These are phyloP conservation scores for Lepidonotus clava DNA, from an alignment of 2,888 invertebrate species.

Conservation along the genomic window DNA sequence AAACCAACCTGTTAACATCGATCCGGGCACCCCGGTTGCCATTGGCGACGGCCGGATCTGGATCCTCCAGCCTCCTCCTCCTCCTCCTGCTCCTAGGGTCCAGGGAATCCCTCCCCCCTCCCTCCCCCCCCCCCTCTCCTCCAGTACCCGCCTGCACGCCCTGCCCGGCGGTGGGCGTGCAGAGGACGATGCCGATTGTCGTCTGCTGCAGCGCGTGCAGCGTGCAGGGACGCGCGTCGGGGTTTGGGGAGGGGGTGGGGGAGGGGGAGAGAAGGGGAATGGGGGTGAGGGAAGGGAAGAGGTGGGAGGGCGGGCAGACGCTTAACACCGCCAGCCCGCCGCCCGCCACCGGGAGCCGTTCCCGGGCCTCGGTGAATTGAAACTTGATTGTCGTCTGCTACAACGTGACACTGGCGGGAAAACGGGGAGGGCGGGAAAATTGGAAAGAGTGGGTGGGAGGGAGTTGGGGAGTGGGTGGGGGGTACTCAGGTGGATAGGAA, in stretches of 20 bases:
- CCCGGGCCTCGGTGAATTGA: background rate
- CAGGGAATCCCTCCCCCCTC: too few species aligned
- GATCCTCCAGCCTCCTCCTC: too few species aligned
- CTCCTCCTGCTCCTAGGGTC: background rate
- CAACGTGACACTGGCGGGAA: background rate
- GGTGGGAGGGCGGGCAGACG: background rate
- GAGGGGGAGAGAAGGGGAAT: background rate
- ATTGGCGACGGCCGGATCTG: background rate
- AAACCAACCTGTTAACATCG: constrained; percentile 33
- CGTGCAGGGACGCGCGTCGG: background rate
- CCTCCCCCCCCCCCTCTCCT: too few species aligned
- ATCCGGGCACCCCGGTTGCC: constrained; percentile 6
- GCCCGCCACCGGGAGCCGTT: background rate
- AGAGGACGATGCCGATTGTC: background rate
- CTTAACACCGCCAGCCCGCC: background rate
- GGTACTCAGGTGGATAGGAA: background rate
- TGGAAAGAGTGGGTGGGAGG: background rate
- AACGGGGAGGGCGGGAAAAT: background rate
- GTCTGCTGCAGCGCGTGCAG: background rate
- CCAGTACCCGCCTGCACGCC: too few species aligned
- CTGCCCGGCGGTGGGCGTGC: background rate
- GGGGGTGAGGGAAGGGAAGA: background rate
- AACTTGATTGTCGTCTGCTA: constrained; percentile 8
- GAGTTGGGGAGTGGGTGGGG: background rate
- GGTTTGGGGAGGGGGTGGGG: background rate